These are phyloP conservation scores for Meloidogyne exigua DNA, from an alignment of 1,140 invertebrate genomes.

Conservation along the genomic window DNA sequence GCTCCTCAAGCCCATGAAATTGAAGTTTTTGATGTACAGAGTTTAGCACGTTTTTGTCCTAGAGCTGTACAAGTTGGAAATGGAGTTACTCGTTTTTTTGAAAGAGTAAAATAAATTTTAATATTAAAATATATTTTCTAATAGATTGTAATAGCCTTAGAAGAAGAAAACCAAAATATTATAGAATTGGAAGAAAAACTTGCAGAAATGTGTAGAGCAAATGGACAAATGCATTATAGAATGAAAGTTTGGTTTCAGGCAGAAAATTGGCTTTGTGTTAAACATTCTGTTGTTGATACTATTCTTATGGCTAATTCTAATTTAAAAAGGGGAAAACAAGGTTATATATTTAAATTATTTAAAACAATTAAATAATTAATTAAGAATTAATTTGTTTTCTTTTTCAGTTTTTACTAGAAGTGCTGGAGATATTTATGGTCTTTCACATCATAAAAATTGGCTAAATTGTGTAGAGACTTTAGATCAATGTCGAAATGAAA, in stretches of 20 bases:
- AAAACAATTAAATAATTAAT: too few species aligned
- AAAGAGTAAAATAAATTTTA: neutral
- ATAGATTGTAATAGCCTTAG: constrained; percentile 14
- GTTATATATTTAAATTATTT: neutral
- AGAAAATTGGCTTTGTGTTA: constrained; percentile 33
- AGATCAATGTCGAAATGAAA: neutral
- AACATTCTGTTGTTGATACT: constrained; percentile 27
- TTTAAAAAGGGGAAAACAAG: neutral
- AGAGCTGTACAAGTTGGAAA: constrained; percentile 23
- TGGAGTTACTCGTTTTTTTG: constrained; percentile 25
- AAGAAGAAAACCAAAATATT: neutral
- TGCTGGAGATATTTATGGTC: constrained; percentile 9
- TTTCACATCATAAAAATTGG: constrained; percentile 5
- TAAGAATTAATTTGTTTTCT: too few species aligned
- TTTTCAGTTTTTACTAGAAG: constrained; percentile 2
- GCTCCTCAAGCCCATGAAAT: constrained; percentile 22
- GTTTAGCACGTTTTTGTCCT: constrained; percentile 22
- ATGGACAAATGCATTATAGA: constrained; percentile 26
- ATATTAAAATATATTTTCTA: neutral
- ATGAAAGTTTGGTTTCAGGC: constrained; percentile 35
- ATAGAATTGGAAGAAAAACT: constrained; percentile 26
- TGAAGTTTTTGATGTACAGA: constrained; percentile 23
- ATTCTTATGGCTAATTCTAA: constrained; percentile 18
- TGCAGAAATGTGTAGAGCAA: constrained; percentile 24
- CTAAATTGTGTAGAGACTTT: neutral